Percentiles rank a stretch among this genome's conserved stretches.
Evolutionary conservation across 1,140 invertebrate genomes (phyloP).

Genomic region (Pseudomyrmex concolor): DNA sequence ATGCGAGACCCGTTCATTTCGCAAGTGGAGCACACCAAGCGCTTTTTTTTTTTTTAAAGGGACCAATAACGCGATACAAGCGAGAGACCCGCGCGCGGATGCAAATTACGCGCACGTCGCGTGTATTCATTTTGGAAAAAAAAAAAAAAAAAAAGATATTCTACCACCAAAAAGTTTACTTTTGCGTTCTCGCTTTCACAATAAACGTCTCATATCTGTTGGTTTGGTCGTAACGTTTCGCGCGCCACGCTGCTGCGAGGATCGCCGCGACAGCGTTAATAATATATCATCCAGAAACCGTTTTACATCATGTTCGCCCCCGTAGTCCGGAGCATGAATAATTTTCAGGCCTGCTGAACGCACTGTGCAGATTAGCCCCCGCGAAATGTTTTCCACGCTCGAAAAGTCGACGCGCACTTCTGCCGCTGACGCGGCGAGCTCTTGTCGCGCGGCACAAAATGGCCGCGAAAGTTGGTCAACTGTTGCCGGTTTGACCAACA

Average conservation of each 20-base stretch:
- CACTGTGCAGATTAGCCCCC: constrained; percentile 59
- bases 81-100: neutral
- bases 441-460: constrained; percentile 53
- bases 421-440: constrained; percentile 63
- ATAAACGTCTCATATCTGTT: constrained; percentile 61
- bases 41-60: neutral
- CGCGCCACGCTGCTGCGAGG: constrained; percentile 11
- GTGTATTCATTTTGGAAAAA: constrained; percentile 12
- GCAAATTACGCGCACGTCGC: constrained; percentile 2
- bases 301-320: constrained; percentile 55
- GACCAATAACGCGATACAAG: neutral
- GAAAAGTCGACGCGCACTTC: constrained; percentile 65
- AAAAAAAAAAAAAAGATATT: constrained; percentile 5
- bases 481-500: constrained; percentile 57
- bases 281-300: constrained; percentile 53
- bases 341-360: constrained; percentile 61
- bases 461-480: constrained; percentile 69
- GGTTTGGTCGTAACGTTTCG: constrained; percentile 53
- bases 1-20: neutral
- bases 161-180: constrained; percentile 16
- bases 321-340: constrained; percentile 52
- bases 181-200: constrained; percentile 34
- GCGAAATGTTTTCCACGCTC: constrained; percentile 65
- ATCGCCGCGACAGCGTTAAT: constrained; percentile 59
- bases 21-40: neutral